These are phyloP conservation scores for Laterallus jamaicensis DNA, from an alignment of 2,113 vertebrate species.

Conservation along the genomic window DNA sequence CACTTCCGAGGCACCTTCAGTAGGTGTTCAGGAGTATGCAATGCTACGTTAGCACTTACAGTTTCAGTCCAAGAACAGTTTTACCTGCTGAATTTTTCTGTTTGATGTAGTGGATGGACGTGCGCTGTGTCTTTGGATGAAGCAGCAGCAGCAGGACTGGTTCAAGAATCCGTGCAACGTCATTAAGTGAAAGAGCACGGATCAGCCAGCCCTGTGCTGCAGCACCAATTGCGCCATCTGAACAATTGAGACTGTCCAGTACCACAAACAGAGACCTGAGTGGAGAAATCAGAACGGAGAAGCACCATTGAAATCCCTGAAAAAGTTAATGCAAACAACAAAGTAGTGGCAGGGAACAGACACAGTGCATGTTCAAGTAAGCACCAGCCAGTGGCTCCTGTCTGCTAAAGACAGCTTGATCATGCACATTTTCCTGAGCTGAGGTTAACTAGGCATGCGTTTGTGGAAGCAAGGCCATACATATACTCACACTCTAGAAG, in stretches of 20 bases:
- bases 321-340: not conserved
- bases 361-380: not conserved
- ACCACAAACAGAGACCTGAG: constrained; percentile 94
- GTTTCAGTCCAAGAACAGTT: constrained; percentile 7
- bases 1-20: not conserved
- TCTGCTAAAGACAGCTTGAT: not conserved
- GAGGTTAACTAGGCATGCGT: not conserved
- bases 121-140: constrained; percentile 90
- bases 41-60: not conserved
- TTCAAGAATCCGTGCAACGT: constrained; percentile 93
- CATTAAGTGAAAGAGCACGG: constrained; percentile 89
- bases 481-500: not conserved
- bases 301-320: not conserved
- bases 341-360: not conserved
- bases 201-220: constrained; percentile 93
- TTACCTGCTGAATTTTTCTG: constrained; percentile 83
- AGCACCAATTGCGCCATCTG: constrained; percentile 88
- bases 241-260: constrained; percentile 89
- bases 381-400: not conserved
- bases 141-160: constrained; percentile 92
- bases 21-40: not conserved
- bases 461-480: not conserved
- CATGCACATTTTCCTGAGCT: not conserved
- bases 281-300: not conserved
- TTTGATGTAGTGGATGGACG: constrained; percentile 85